phyloP scores from a whole-genome alignment of 1,140 invertebrate genomes.

The Pinna nobilis region DNA sequence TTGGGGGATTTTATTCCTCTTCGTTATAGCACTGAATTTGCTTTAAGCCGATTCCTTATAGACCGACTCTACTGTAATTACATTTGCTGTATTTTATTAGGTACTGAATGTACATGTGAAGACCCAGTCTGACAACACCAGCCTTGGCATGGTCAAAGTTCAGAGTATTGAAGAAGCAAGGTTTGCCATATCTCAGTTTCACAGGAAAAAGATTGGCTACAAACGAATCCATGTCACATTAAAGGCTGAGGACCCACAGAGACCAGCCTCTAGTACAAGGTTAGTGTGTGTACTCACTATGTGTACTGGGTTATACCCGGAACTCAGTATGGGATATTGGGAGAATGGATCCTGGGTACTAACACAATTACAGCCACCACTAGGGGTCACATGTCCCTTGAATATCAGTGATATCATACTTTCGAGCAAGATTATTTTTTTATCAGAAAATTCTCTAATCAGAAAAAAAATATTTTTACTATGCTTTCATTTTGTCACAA shows the following conservation, averaged over 20 bases:
- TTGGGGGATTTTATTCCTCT: too few species aligned
- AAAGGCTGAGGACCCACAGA: constrained; percentile 78
- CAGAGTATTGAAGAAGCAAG: constrained; percentile 83
- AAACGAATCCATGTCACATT: constrained; percentile 89
- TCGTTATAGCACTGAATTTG: too few species aligned
- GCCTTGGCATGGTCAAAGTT: constrained; percentile 82
- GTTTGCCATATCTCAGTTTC: constrained; percentile 88
- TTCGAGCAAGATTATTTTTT: too few species aligned
- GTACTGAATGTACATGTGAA: constrained; percentile 82
- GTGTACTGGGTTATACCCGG: background rate
- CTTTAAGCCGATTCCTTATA: too few species aligned
- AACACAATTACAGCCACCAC: too few species aligned
- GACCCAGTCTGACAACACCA: constrained; percentile 82
- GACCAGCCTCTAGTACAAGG: constrained; percentile 81
- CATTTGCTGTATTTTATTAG: constrained; percentile 51
- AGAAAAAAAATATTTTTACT: too few species aligned
- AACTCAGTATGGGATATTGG: background rate
- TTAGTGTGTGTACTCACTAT: constrained; percentile 46
- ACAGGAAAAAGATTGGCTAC: constrained; percentile 87
- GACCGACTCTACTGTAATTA: background rate
- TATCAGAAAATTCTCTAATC: too few species aligned
- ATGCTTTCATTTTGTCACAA: too few species aligned
- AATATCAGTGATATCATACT: too few species aligned
- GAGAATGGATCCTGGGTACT: too few species aligned
- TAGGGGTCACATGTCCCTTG: too few species aligned